Conservation (phyloP, 2,797 vertebrate species). For the Mus minutoides region DNA sequence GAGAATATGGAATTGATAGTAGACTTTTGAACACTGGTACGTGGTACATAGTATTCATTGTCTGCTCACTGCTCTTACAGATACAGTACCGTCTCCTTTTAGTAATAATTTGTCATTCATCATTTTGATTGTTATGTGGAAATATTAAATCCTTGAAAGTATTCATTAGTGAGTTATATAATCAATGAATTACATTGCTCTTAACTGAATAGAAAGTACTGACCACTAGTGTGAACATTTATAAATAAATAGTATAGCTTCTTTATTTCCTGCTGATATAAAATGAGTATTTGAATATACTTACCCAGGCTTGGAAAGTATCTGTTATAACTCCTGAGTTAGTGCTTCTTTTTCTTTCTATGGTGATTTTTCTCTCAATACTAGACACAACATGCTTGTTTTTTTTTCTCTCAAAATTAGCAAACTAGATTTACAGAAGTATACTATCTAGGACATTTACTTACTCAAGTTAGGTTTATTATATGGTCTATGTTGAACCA, state of each 20-base stretch:
- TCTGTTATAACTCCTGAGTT: background rate
- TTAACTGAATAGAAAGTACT: background rate
- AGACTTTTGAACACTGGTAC: slow-evolving; percentile 34
- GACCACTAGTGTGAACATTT: slow-evolving; percentile 32
- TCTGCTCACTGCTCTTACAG: slow-evolving; percentile 4
- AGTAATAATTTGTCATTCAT: background rate
- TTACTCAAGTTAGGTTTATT: slow-evolving; percentile 28
- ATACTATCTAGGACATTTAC: background rate
- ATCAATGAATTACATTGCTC: background rate
- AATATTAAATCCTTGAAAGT: slow-evolving; percentile 44
- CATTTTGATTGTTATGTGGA: slow-evolving; percentile 43
- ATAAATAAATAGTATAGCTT: slow-evolving; percentile 20
- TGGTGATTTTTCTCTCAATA: slow-evolving; percentile 7
- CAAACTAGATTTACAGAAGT: background rate
- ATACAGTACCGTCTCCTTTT: background rate
- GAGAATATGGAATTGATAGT: background rate
- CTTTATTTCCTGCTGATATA: slow-evolving; percentile 31
- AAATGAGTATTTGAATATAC: slow-evolving; percentile 47
- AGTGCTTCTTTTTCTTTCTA: background rate
- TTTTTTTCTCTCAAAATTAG: background rate
- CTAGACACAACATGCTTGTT: background rate
- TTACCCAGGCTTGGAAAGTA: background rate
- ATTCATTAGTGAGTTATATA: slow-evolving; percentile 25
- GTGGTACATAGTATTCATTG: slow-evolving; percentile 20
- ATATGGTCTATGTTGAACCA: background rate